A percentile compares a stretch with the other conserved stretches of the same genome.
Evolutionary conservation across 2,113 vertebrate genomes (phyloP).

Genomic region (Apeltes quadracus): DNA sequence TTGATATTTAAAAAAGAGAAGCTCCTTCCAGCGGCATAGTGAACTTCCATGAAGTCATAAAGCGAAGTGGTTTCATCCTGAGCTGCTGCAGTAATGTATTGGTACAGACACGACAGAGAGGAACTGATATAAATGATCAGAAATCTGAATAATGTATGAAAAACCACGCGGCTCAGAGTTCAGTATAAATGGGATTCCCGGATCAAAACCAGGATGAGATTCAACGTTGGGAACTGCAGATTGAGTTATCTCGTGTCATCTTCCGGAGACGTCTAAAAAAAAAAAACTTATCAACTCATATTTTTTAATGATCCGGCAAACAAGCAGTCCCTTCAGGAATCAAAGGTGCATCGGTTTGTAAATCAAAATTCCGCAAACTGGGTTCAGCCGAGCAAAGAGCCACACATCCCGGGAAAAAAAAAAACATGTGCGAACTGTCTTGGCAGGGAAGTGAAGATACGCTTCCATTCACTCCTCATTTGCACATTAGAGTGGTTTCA

Average conservation of each 20-base stretch:
- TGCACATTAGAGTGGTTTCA: conserved; percentile 9
- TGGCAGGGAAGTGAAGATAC: not conserved
- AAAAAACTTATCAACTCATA: not conserved
- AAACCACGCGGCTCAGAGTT: not conserved
- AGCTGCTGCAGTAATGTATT: not conserved
- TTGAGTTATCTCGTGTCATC: not conserved
- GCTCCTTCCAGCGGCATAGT: not conserved
- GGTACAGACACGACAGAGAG: not conserved
- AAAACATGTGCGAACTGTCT: conserved; percentile 17
- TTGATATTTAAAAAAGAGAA: not conserved
- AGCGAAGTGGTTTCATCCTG: too few relatives aligned
- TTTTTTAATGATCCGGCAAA: not conserved
- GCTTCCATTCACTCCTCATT: conserved; percentile 17
- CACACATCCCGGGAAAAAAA: conserved; percentile 21
- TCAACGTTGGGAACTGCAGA: not conserved
- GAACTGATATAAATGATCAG: not conserved
- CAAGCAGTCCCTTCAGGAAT: conserved; percentile 6
- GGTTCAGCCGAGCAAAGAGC: conserved; percentile 18
- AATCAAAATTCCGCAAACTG: conserved; percentile 17
- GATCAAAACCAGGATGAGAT: not conserved
- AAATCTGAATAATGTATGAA: not conserved
- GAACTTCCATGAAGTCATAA: not conserved
- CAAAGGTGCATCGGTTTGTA: conserved; percentile 26
- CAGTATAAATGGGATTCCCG: not conserved
- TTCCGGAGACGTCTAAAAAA: not conserved